phyloP scores from a whole-genome alignment of 2,888 invertebrate genomes.

The Ophion slaviceki region DNA sequence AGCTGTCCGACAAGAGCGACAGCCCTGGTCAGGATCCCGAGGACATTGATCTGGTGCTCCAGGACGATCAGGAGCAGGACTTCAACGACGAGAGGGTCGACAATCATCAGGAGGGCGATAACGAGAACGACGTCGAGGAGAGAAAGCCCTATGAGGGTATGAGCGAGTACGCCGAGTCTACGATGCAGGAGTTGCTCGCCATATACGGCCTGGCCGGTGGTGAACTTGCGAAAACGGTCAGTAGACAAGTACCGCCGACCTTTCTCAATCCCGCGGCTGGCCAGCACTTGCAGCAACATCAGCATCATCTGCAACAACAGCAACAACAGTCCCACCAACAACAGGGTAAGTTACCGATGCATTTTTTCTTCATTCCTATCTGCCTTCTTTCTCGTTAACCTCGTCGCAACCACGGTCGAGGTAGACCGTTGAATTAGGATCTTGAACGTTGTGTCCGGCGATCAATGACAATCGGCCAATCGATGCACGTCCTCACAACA shows the following conservation, averaged over 20 bases:
- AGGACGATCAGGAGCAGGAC: constrained; percentile 75
- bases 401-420: no score
- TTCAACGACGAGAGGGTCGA: constrained; percentile 61
- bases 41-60: constrained; percentile 71
- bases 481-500: not conserved
- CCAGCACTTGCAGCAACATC: constrained; percentile 73
- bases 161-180: constrained; percentile 84
- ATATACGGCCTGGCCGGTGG: constrained; percentile 84
- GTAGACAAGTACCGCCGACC: constrained; percentile 82
- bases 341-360: constrained; percentile 55
- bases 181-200: constrained; percentile 85
- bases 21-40: constrained; percentile 71
- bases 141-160: constrained; percentile 82
- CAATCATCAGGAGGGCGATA: constrained; percentile 70
- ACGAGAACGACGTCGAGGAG: constrained; percentile 74
- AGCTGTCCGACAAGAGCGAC: constrained; percentile 81
- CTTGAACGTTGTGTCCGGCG: not conserved
- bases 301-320: constrained; percentile 66
- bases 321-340: constrained; percentile 54
- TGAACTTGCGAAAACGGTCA: constrained; percentile 82
- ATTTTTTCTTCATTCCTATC: no score
- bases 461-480: not conserved
- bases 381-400: no score
- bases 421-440: not conserved
- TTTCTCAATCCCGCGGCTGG: constrained; percentile 80